Conservation (phyloP, 2,797 vertebrate species). For the Anolis apletophallus region DNA sequence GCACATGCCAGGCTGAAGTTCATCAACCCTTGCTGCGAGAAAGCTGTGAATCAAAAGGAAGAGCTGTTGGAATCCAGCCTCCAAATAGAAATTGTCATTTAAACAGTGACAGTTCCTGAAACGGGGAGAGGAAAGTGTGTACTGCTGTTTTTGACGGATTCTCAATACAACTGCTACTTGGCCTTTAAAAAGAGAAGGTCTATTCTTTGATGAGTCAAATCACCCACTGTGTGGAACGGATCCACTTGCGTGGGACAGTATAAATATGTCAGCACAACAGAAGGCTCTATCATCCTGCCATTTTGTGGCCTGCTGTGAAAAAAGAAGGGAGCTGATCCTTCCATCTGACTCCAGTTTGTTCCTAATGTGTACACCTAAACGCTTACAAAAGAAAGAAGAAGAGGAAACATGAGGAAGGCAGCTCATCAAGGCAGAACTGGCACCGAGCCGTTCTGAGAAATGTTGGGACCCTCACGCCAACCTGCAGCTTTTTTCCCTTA, state of each 20-base stretch:
- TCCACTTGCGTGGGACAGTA: constrained; percentile 60
- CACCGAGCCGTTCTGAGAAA: constrained; percentile 30
- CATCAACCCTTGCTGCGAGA: constrained; percentile 5
- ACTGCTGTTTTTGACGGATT: constrained; percentile 74
- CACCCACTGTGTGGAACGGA: constrained; percentile 64
- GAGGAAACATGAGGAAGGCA: not conserved
- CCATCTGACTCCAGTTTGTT: constrained; percentile 47
- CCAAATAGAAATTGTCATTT: constrained; percentile 33
- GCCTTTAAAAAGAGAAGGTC: constrained; percentile 55
- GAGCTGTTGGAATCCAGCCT: constrained; percentile 24
- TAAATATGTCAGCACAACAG: constrained; percentile 30
- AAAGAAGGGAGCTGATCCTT: constrained; percentile 27
- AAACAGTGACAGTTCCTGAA: constrained; percentile 27
- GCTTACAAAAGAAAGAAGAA: constrained; percentile 16
- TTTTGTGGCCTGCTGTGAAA: constrained; percentile 52
- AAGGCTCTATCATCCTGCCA: constrained; percentile 64
- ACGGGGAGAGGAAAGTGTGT: constrained; percentile 43
- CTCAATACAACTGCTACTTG: constrained; percentile 66
- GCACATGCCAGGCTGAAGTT: constrained; percentile 16
- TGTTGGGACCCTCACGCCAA: constrained; percentile 51
- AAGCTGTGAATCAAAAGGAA: constrained; percentile 34
- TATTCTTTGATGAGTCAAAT: constrained; percentile 65
- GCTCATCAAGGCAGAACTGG: constrained; percentile 35
- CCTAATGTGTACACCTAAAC: constrained; percentile 39
- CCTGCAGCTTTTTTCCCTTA: constrained; percentile 49